These are phyloP conservation scores for Drosophila sordidula DNA, from an alignment of 2,888 invertebrate genomes.

Conservation along the genomic window DNA sequence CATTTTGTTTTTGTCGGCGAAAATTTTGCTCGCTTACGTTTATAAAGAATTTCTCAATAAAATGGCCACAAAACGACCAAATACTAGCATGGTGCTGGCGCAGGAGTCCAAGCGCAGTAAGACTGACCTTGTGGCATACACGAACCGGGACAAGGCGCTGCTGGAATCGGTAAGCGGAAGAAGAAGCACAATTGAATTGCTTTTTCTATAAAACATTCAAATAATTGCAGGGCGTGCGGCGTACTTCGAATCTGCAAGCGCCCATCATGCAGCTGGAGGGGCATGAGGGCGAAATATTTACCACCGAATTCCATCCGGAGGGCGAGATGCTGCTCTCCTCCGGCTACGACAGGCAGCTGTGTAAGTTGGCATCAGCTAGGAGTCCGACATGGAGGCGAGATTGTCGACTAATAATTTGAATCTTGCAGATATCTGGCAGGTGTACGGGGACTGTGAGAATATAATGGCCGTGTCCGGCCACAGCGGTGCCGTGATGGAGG, in stretches of 20 bases:
- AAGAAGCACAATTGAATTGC: conserved; percentile 21
- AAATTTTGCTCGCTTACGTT: conserved; percentile 21
- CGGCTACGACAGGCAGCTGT: conserved; percentile 97
- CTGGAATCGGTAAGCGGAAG: conserved; percentile 88
- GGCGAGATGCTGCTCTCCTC: conserved; percentile 97
- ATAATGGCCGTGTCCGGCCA: conserved; percentile 97
- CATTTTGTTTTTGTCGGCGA: conserved; percentile 48
- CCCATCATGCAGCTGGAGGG: conserved; percentile 98
- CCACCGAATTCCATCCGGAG: conserved; percentile 97
- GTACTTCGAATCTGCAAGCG: conserved; percentile 95
- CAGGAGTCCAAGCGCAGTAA: conserved; percentile 89
- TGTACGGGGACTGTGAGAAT: conserved; percentile 99
- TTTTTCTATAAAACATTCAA: no score
- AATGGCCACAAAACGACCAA: conserved; percentile 83
- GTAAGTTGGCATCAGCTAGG: conserved; percentile 86
- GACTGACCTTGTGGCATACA: conserved; percentile 90
- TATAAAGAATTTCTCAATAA: conserved; percentile 38
- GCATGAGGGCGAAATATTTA: conserved; percentile 98
- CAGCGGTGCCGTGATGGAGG: conserved; percentile 97
- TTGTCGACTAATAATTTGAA: neutral
- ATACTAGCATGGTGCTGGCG: conserved; percentile 80
- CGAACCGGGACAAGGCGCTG: conserved; percentile 91
- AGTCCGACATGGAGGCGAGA: no score
- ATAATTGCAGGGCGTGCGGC: conserved; percentile 87
- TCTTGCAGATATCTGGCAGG: conserved; percentile 94